phyloP scores from a whole-genome alignment of 2,797 vertebrate genomes.

The Mormyrus proboscirostris region DNA sequence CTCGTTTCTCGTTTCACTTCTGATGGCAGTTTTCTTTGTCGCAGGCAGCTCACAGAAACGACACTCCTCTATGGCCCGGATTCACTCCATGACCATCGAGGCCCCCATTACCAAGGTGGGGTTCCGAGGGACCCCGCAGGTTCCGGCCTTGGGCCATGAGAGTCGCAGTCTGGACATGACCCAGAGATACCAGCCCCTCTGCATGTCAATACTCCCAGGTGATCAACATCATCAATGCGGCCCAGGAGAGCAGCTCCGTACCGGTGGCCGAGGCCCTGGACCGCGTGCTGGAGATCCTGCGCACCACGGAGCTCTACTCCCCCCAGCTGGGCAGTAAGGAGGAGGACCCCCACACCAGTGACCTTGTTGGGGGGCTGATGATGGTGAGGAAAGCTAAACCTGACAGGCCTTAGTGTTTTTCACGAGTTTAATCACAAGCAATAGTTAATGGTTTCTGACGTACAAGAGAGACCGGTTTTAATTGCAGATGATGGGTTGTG shows the following conservation, averaged over 20 bases:
- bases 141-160: neutral
- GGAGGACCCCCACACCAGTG: constrained; percentile 88
- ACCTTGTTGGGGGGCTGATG: constrained; percentile 91
- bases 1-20: neutral
- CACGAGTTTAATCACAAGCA: neutral
- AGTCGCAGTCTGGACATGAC: neutral
- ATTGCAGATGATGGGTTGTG: neutral
- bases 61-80: constrained; percentile 92
- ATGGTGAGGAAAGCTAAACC: constrained; percentile 64
- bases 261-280: constrained; percentile 90
- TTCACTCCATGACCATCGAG: constrained; percentile 98
- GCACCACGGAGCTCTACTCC: constrained; percentile 90
- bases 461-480: neutral
- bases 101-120: constrained; percentile 96
- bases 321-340: constrained; percentile 87
- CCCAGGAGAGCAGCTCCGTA: constrained; percentile 89
- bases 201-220: constrained; percentile 58
- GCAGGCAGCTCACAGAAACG: constrained; percentile 84
- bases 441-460: neutral
- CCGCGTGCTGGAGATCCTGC: constrained; percentile 87
- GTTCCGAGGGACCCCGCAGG: neutral
- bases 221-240: constrained; percentile 93
- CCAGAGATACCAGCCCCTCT: neutral
- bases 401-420: neutral
- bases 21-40: constrained; percentile 16